Evolutionary conservation across 2,797 vertebrate genomes (phyloP).

Genomic region (Harpagifer antarcticus): DNA sequence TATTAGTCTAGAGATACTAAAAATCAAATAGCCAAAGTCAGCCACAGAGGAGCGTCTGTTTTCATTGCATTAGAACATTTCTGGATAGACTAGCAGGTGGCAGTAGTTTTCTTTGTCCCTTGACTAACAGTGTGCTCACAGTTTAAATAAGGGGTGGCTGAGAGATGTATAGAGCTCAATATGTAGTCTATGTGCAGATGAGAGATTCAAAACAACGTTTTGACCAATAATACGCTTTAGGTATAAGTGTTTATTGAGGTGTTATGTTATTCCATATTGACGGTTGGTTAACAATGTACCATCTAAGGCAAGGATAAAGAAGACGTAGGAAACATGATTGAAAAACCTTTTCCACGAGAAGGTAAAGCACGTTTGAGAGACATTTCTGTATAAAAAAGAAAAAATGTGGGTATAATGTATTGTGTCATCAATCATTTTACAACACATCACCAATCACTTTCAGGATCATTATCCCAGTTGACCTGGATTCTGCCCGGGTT

Average conservation of each 20-base stretch:
- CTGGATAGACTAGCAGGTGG: background rate
- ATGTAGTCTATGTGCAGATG: background rate
- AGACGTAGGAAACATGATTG: background rate
- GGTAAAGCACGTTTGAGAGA: background rate
- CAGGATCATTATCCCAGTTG: conserved; percentile 53
- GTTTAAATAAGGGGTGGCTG: background rate
- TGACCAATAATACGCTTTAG: background rate
- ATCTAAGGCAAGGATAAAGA: background rate
- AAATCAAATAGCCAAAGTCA: conserved; percentile 50
- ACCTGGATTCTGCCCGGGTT: conserved; percentile 62
- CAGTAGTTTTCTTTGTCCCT: background rate
- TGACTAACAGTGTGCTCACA: too few species aligned
- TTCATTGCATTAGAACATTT: background rate
- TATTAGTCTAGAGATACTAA: conserved; percentile 58
- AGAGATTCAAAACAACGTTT: background rate
- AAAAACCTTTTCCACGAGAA: background rate
- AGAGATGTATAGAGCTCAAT: background rate
- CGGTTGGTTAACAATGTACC: background rate
- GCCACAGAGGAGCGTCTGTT: conserved; percentile 10
- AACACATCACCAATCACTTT: conserved; percentile 27
- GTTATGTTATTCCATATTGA: background rate
- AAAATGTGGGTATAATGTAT: background rate
- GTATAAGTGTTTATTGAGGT: background rate
- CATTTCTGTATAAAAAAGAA: background rate
- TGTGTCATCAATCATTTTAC: conserved; percentile 33